Base-by-base conservation (phyloP, 2,888 invertebrate species). In the Lasius fuliginosus region DNA sequence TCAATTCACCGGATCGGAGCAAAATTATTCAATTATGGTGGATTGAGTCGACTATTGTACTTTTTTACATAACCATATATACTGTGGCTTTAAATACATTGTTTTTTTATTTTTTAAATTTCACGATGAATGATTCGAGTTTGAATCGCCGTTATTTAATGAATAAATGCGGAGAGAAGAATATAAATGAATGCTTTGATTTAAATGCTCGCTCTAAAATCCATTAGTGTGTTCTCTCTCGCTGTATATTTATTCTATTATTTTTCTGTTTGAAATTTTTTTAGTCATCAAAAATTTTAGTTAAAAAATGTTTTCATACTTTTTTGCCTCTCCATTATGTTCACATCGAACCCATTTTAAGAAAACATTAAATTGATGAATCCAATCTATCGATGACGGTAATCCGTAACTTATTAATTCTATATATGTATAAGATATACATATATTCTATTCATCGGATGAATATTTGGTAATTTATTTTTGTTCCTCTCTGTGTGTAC, bases 121-220 rank as follows among this genome's bases (percentile, higher is more conserved):
- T 4, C 23, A 42, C n/a, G 9, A 3, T 60, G 3, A 23, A 30
- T 6, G 1, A 53, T 53, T 53, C 58, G 36, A 18, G 15, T 49
- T 71, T 60, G 46, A 71, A 73, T 27, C 36, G 73, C 15, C 12
- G 9, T 81, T 71, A 81, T 81, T 81, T 81, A 81, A 81, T 62
- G 60, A 81, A 71, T 60, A 60, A 71, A 81, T n/a, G 46, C 46
- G 46, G 56, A 62, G 27, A 67, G 67, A 62, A 46, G 15, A 30
- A 49, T 58, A 79, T 46, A 81, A 46, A 81, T 46, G 23, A 46
- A 60, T 69, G 73, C 36, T 62, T 46, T 79, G 46, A 71, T 79
- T 71, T 81, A 81, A 81, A 81, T 49, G 73, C 36, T 71, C 60
- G 60, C 46, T 73, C 62, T 71, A 81, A 81, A 81, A 60, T 36